Evolutionary conservation across 2,797 vertebrate genomes (phyloP).

Genomic region (Danio jaintianensis): DNA sequence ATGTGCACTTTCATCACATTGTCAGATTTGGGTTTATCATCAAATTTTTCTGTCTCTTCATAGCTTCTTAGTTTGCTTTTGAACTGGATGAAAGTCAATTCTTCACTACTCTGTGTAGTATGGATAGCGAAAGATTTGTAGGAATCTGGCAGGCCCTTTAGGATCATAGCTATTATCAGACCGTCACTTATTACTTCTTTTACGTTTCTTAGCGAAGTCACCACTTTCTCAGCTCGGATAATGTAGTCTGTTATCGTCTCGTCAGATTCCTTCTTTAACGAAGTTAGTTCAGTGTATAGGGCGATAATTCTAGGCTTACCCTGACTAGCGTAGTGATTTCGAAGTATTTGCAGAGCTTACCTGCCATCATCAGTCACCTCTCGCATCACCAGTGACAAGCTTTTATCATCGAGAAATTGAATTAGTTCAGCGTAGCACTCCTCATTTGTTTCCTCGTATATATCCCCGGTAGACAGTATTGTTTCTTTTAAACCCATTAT

Average conservation of each 20-base stretch:
- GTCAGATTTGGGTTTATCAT: constrained; percentile 39
- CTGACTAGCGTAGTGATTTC: constrained; percentile 51
- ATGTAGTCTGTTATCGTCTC: constrained; percentile 58
- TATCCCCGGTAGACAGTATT: constrained; percentile 4
- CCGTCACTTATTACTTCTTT: constrained; percentile 55
- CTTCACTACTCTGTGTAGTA: constrained; percentile 50
- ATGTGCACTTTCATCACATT: constrained; percentile 50
- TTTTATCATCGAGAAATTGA: constrained; percentile 50
- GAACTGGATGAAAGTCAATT: constrained; percentile 37
- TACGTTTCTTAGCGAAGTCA: constrained; percentile 52
- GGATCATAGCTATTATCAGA: constrained; percentile 53
- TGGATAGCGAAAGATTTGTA: constrained; percentile 55
- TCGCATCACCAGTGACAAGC: constrained; percentile 44
- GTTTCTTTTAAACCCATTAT: constrained; percentile 47
- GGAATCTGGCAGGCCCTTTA: constrained; percentile 50
- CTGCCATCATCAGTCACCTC: constrained; percentile 50
- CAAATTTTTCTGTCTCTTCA: constrained; percentile 55
- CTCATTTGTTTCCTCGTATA: constrained; percentile 29
- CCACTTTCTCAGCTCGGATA: constrained; percentile 32
- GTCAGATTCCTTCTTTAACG: constrained; percentile 22
- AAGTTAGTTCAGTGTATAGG: constrained; percentile 59
- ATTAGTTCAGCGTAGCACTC: constrained; percentile 51
- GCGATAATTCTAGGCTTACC: constrained; percentile 56
- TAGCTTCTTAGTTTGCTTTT: constrained; percentile 46
- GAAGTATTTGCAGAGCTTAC: constrained; percentile 53